phyloP scores from a whole-genome alignment of 2,888 invertebrate species.

The Perizoma affinitatum region DNA sequence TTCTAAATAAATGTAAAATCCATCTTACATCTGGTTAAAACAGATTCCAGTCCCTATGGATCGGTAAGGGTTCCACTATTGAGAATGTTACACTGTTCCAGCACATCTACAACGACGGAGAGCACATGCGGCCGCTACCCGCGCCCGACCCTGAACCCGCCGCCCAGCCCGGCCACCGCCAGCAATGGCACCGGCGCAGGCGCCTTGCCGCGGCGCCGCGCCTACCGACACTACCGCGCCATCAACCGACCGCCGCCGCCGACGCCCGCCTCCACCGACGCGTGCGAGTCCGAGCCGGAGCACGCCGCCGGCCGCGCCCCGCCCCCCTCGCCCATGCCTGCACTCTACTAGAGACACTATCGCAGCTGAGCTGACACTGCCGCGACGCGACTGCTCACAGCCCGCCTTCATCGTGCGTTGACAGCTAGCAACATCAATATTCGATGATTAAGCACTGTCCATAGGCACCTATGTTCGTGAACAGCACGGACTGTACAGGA shows the following conservation, averaged over 20 bases:
- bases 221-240: slow-evolving; percentile 90
- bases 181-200: slow-evolving; percentile 89
- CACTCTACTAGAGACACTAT: neutral
- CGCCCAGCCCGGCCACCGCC: slow-evolving; percentile 94
- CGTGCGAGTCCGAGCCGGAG: slow-evolving; percentile 93
- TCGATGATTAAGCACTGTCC: too few species aligned
- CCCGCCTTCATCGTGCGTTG: too few species aligned
- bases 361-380: too few species aligned
- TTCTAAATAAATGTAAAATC: too few species aligned
- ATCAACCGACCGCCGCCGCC: slow-evolving; percentile 96
- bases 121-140: slow-evolving; percentile 89
- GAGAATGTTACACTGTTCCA: slow-evolving; percentile 27
- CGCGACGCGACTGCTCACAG: too few species aligned
- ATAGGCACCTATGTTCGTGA: too few species aligned
- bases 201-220: slow-evolving; percentile 86
- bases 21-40: too few species aligned
- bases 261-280: slow-evolving; percentile 97
- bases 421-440: too few species aligned
- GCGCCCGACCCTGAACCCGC: slow-evolving; percentile 94
- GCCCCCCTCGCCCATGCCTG: slow-evolving; percentile 2
- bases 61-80: too few species aligned
- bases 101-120: slow-evolving; percentile 82
- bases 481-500: too few species aligned
- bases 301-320: slow-evolving; percentile 90
- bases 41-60: too few species aligned